Conservation (phyloP, 2,888 invertebrate species). For the Noctua janthina region DNA sequence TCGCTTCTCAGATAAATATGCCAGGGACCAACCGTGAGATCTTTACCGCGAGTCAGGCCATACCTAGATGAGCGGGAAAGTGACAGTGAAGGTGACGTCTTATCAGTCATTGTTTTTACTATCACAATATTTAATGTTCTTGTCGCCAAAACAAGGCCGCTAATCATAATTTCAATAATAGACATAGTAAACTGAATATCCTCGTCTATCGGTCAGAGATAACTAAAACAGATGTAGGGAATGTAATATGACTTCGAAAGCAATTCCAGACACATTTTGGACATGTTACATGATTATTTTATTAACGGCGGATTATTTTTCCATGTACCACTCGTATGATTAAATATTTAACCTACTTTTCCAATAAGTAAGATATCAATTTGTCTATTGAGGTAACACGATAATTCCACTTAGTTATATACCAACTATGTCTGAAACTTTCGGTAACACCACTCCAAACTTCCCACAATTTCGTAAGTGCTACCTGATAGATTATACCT, state of each 20-base stretch:
- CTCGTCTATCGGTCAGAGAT: constrained; percentile 32
- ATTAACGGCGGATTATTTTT: constrained; percentile 20
- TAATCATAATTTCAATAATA: constrained; percentile 32
- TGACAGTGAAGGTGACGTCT: constrained; percentile 10
- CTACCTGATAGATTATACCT: constrained; percentile 28
- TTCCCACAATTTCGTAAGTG: background rate
- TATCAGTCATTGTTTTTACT: constrained; percentile 38
- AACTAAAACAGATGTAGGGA: constrained; percentile 58
- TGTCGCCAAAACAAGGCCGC: constrained; percentile 16
- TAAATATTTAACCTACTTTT: constrained; percentile 30
- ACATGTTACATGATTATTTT: constrained; percentile 26
- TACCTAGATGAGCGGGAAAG: background rate
- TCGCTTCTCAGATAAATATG: background rate
- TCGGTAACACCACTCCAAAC: constrained; percentile 13
- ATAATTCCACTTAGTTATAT: constrained; percentile 36
- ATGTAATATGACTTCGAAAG: constrained; percentile 37
- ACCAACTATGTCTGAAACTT: background rate
- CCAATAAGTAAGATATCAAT: background rate
- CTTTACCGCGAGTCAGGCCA: constrained; percentile 2
- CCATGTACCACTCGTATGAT: constrained; percentile 6
- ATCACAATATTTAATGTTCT: constrained; percentile 13
- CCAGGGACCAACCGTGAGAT: background rate
- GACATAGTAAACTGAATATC: constrained; percentile 31
- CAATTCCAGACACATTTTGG: constrained; percentile 51
- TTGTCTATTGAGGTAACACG: constrained; percentile 7